Percentiles rank a stretch among this genome's conserved stretches.
These are phyloP conservation scores for Peromyscus nudipes DNA, from an alignment of 2,797 vertebrate species.

Conservation along the genomic window DNA sequence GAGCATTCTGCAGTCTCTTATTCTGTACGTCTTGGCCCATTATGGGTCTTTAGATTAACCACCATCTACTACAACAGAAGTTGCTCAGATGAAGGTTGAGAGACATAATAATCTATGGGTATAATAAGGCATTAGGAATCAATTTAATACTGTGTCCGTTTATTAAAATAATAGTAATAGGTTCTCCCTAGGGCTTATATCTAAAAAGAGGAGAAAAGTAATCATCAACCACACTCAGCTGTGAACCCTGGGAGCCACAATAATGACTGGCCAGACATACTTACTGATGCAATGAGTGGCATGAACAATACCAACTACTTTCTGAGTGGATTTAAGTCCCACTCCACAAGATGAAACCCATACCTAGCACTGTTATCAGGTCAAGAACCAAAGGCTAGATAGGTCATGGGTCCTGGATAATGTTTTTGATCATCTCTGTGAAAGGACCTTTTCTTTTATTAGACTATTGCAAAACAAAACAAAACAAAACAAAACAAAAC, in stretches of 20 bases:
- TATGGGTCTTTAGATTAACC: background rate
- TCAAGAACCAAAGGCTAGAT: background rate
- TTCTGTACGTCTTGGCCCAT: background rate
- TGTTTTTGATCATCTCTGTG: background rate
- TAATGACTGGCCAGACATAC: background rate
- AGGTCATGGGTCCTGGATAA: background rate
- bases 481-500: background rate
- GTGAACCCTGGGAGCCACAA: background rate
- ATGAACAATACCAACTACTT: background rate
- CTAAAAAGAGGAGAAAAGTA: background rate
- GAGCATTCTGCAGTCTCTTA: background rate
- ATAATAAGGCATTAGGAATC: background rate
- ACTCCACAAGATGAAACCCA: background rate
- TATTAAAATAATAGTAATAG: background rate
- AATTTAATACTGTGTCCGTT: background rate
- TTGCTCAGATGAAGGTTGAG: background rate
- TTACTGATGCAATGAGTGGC: background rate
- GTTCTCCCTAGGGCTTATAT: background rate
- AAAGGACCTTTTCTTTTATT: slow-evolving; percentile 3
- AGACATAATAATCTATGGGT: background rate
- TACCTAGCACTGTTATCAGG: background rate
- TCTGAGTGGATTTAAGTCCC: background rate
- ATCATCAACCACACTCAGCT: background rate
- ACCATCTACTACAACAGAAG: background rate
- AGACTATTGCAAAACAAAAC: background rate